A percentile compares a stretch with the other conserved stretches of the same genome.
phyloP scores from a whole-genome alignment of 1,140 invertebrate species.

The Apolygus lucorum region DNA sequence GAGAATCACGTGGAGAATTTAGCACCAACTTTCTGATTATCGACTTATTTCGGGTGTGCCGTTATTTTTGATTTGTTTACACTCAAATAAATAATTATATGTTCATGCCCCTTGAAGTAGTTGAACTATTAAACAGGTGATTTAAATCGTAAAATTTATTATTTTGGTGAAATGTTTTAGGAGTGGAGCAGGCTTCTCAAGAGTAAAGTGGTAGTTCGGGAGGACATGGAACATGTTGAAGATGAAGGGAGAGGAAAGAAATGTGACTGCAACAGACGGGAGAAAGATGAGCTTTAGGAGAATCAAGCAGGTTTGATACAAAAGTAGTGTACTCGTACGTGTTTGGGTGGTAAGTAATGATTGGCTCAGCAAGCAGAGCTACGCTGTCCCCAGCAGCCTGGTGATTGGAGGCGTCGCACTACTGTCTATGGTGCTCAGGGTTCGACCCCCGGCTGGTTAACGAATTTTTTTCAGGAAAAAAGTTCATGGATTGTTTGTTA shows the following conservation, averaged over 20 bases:
- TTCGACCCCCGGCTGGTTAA: no score
- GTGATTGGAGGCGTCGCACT: no score
- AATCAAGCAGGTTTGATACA: conserved; percentile 14
- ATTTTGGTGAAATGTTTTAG: no score
- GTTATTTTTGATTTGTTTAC: not conserved
- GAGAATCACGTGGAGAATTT: not conserved
- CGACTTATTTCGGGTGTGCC: not conserved
- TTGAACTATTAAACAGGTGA: conserved; percentile 29
- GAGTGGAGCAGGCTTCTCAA: conserved; percentile 64
- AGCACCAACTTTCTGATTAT: not conserved
- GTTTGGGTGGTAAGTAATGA: no score
- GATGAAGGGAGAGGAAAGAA: conserved; percentile 46
- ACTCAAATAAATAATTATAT: not conserved
- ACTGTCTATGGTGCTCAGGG: no score
- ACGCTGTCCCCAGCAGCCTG: no score
- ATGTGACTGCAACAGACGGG: conserved; percentile 43
- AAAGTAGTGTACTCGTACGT: no score
- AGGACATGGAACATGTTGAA: conserved; percentile 66
- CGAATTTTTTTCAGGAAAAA: no score
- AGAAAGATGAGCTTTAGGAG: conserved; percentile 31
- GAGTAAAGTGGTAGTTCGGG: conserved; percentile 48
- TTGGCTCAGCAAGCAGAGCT: no score
- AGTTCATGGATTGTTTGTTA: no score
- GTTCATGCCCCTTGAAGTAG: conserved; percentile 14
- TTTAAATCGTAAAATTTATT: no score